Base-by-base conservation (phyloP, 2,888 invertebrate genomes). In the Himalopsyche tibetana region DNA sequence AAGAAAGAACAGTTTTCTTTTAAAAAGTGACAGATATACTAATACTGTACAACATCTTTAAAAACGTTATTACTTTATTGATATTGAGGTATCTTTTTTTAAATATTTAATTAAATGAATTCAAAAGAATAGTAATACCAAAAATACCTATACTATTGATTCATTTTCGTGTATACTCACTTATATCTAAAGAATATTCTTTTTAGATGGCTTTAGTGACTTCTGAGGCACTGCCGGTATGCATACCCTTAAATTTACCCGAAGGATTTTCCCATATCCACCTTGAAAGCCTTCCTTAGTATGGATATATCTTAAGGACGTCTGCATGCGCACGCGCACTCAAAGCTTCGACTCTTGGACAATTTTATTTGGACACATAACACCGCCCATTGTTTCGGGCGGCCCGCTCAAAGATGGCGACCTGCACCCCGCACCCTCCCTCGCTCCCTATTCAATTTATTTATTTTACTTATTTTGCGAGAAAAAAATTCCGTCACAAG, bases 301-400 rank as follows among this genome's bases (percentile, higher is more conserved):
- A 63, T 63, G 63, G 63, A 63, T 63, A 63, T 63, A 28, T 63
- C 63, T 63, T 63, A 9, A 84, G 82, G 86, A 84, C 86, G 83
- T 86, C 83, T 84, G 82, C 55, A 83, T 86, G 55, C 82, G 55
- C 81, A 81, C 28, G 82, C 82, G 42, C 87, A 80, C 86, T 82
- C 86, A 63, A 63, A 19, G 63, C 86, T 82, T 69, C 84, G 87
- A 87, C 87, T 83, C 82, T 55, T 82, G 82, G 83, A 85, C 87
- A 85, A 84, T 85, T 63, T 63, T 63, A 63, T 63, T 83, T 79
- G 85, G 85, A 85, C 87, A 87, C 79, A 83, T 63, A 74, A 81
- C 86, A 84, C 81, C 85, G 87, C 85, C 88, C 88, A 88, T 88
- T 88, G 88, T 88, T 86, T 88, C 85, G 87, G 51, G 85, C 36